Conservation (phyloP, 2,113 vertebrate species). For the Bos indicus region DNA sequence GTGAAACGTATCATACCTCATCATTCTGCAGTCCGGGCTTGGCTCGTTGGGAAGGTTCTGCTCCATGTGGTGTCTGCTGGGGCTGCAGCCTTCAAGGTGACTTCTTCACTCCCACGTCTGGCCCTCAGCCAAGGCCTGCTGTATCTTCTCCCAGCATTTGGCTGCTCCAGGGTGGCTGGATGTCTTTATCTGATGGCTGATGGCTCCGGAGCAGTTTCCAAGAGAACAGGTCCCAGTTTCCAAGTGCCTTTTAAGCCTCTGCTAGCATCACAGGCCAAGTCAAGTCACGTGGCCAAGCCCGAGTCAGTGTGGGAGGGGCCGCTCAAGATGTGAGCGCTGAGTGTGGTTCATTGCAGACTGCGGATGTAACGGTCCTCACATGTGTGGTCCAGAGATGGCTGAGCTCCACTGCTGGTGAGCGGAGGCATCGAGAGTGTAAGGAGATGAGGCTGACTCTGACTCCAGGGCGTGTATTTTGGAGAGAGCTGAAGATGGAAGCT, state of each 20-base stretch:
- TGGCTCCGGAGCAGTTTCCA: neutral
- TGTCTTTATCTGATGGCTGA: neutral
- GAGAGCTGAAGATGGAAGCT: neutral
- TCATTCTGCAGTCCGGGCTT: neutral
- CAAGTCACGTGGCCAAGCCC: neutral
- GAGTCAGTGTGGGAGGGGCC: neutral
- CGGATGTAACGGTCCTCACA: neutral
- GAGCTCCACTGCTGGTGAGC: neutral
- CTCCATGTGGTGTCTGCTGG: neutral
- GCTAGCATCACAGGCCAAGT: neutral
- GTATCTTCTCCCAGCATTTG: neutral
- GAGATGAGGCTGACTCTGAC: neutral
- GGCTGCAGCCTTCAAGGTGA: neutral
- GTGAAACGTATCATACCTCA: too few species aligned
- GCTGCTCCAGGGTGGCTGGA: neutral
- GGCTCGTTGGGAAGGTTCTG: neutral
- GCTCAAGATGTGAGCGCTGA: neutral
- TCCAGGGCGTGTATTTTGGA: neutral
- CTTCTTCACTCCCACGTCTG: neutral
- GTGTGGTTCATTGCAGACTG: neutral
- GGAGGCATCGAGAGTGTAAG: rapidly evolving
- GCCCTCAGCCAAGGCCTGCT: neutral
- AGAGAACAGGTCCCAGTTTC: neutral
- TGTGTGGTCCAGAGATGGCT: neutral
- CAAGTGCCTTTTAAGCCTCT: neutral